Base-by-base conservation (phyloP, 2,113 vertebrate genomes). In the Corapipo altera region DNA sequence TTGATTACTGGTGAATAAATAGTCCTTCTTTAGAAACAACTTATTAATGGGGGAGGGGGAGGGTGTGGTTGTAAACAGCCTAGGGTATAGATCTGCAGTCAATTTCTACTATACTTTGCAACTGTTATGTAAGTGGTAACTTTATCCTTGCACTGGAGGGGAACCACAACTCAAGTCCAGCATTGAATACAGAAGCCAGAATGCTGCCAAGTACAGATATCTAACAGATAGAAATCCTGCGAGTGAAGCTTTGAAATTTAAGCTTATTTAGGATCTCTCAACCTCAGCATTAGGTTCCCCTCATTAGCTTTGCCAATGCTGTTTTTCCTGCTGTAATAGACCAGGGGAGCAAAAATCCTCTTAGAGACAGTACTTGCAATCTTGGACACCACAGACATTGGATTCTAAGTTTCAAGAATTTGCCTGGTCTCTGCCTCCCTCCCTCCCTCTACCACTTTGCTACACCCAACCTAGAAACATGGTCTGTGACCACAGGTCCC, bases 191-290 rank as follows among this genome's bases (percentile, higher is more conserved):
- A 70, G 65, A 88, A 83, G n/a, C 11, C 70, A 52, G 59, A 74
- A 64, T 8, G 9, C 6, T 55, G 19, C 0, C 0, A 5, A 74
- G 23, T 28, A 66, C 0, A 0, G n/a, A n/a, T n/a, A n/a, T n/a
- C n/a, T 3, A 10, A 74, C 4, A 69, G 27, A 41, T 4, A 76
- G 22, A 91, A 95, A 74, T 24, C 12, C 43, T 66, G 26, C 0
- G 0, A 77, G 37, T 3, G 0, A 83, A 75, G 12, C 39, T 74
- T 52, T 52, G 12, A 32, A 71, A 24, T 72, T 91, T 75, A 37
- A 46, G 5, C 18, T 78, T 69, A 58, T 2, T 3, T 8, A 44
- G n/a, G 16, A 26, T 49, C 18, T 44, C 54, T 52, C 54, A 55
- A 43, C 5, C 10, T 5, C 22, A 39, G 27, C 51, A 48, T 41